Evolutionary conservation across 2,113 vertebrate species (phyloP), one percentile per base, ranked within the genome.

Genomic region (Pelusios castaneus): DNA sequence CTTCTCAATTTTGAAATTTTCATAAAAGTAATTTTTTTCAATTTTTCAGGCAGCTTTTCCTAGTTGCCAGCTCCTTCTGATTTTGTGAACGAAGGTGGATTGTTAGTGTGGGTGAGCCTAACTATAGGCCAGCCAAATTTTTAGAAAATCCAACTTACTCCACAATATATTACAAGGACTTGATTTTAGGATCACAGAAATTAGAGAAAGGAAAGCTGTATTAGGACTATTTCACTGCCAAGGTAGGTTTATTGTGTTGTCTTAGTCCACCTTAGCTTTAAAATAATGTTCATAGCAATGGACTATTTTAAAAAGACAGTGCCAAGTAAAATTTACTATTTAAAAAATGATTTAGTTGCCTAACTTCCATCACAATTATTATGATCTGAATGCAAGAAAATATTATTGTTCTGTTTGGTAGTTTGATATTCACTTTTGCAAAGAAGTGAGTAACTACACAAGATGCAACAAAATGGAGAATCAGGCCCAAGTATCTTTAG

Each of bases 301-400:
- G 63, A 38, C 22, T 70, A 70, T 70, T 70, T 70, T 70, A 70
- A 38, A 38, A 19, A 34, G 31, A 70, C 5, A 70, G 5, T 70
- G 17, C 38, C n/a, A 38, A 70, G 17, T 38, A 70, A 70, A 96
- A 95, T 89, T 58, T 82, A 12, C 24, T 82, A 4, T 10, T 25
- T 79, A 93, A 87, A 79, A 60, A 92, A 75, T 55, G 83, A 84
- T 78, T 79, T 22, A 91, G 0, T 0, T 3, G 34, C 22, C 56
- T 43, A n/a, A 9, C 85, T 70, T 84, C 79, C 87, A 89, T 60
- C 2, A 84, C 49, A 83, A 31, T 80, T 97, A 90, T 96, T 96
- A 95, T 90, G 91, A 34, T 63, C 91, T 83, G 52, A 87, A 73
- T 73, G 91, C 58, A 94, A 96, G 96, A 95, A 92, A 82, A 52